Evolutionary conservation across 1,140 invertebrate genomes (phyloP).

Genomic region (Bursaphelenchus mucronatus): DNA sequence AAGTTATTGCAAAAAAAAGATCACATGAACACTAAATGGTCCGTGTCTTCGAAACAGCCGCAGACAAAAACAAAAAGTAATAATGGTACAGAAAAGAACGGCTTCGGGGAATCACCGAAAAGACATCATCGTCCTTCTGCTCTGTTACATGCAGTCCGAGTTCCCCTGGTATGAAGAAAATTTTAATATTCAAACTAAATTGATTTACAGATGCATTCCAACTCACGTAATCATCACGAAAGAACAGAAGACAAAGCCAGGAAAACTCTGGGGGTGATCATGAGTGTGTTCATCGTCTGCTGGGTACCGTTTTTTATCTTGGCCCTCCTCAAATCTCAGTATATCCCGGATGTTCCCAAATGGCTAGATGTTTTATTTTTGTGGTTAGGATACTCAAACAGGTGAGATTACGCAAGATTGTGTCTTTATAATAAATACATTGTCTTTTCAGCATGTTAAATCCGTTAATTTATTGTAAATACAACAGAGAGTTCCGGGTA

Average conservation of each 20-base stretch:
- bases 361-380: constrained; percentile 61
- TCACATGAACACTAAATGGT: constrained; percentile 25
- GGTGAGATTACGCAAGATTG: constrained; percentile 34
- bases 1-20: constrained; percentile 62
- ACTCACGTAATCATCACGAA: constrained; percentile 32
- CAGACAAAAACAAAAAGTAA: constrained; percentile 4
- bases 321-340: constrained; percentile 52
- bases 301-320: constrained; percentile 90
- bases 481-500: constrained; percentile 65
- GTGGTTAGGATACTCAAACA: constrained; percentile 65
- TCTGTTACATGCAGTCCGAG: constrained; percentile 49
- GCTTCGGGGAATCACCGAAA: constrained; percentile 21
- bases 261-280: constrained; percentile 93
- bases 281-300: constrained; percentile 84
- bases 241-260: constrained; percentile 54
- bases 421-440: not conserved
- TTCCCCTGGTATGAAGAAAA: constrained; percentile 40
- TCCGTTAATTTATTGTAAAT: constrained; percentile 66
- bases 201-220: constrained; percentile 35
- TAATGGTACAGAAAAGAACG: not conserved
- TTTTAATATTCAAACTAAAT: constrained; percentile 28
- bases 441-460: constrained; percentile 62
- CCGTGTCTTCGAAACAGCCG: not conserved
- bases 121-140: constrained; percentile 45
- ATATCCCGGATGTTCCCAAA: constrained; percentile 52